Conservation (phyloP, 2,113 vertebrate species). For the Dipodomys spectabilis region DNA sequence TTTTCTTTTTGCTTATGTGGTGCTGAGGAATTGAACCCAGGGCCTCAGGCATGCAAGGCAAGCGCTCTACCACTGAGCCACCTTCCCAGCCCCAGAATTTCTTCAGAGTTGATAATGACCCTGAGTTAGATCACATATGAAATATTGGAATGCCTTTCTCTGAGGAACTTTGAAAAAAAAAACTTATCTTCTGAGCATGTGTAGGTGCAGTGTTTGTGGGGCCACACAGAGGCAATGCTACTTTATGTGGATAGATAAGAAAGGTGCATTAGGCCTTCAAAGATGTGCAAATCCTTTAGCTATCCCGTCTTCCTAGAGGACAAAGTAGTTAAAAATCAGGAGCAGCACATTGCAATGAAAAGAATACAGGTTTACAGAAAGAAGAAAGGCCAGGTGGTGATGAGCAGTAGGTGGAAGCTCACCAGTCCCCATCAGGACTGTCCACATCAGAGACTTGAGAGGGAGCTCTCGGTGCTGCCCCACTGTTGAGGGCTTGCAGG, state of each 20-base stretch:
- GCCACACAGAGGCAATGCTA: too few species aligned
- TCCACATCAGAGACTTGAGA: not conserved
- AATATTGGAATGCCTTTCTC: not conserved
- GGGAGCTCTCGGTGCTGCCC: not conserved
- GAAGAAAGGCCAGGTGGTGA: not conserved
- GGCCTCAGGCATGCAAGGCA: too few species aligned
- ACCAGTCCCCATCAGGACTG: not conserved
- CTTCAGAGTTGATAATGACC: not conserved
- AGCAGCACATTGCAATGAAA: not conserved
- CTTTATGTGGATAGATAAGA: not conserved
- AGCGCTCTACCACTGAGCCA: too few species aligned
- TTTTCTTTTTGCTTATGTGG: too few species aligned
- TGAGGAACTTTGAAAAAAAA: not conserved
- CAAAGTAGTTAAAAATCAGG: not conserved
- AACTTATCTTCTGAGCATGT: not conserved
- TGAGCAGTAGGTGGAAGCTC: fast-evolving
- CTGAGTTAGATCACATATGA: not conserved
- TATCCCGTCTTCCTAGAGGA: not conserved
- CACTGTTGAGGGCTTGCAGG: not conserved
- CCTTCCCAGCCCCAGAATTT: too few species aligned
- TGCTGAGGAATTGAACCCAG: too few species aligned
- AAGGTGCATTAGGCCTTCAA: slow-evolving; percentile 27
- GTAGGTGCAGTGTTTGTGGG: not conserved
- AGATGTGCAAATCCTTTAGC: not conserved
- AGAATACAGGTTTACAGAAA: not conserved